Conservation (phyloP, 2,888 invertebrate species). For the Globia sparganii region DNA sequence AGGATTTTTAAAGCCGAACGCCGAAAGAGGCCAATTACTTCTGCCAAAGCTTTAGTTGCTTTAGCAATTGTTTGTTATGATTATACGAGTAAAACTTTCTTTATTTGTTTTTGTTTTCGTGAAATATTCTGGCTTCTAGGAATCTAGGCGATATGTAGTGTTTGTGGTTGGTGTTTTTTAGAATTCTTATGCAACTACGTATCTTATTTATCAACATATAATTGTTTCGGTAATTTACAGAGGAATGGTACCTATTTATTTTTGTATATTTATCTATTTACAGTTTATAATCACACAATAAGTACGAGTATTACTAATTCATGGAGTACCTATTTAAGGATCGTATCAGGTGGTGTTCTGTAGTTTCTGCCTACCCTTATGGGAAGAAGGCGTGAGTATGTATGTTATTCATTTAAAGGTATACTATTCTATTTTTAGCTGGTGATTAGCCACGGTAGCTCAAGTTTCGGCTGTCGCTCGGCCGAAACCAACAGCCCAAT, state of each 20-base stretch:
- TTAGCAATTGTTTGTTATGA: neutral
- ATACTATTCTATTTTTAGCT: neutral
- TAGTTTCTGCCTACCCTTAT: neutral
- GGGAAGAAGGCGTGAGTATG: neutral
- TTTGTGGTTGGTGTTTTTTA: neutral
- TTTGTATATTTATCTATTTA: neutral
- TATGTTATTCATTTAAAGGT: neutral
- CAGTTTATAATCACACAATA: neutral
- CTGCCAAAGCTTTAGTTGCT: neutral
- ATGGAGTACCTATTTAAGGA: neutral
- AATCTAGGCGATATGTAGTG: neutral
- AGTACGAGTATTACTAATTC: neutral
- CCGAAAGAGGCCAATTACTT: slow-evolving; percentile 30
- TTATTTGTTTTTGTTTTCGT: neutral
- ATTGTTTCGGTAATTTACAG: neutral
- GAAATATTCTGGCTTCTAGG: neutral
- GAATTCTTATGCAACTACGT: neutral
- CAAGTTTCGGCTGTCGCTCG: neutral
- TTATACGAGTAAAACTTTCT: neutral
- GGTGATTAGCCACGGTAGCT: neutral
- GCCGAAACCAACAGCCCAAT: slow-evolving; percentile 25
- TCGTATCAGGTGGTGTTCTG: neutral
- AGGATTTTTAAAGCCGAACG: slow-evolving; percentile 24
- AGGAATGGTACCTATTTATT: neutral
- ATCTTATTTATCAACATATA: neutral